These are phyloP conservation scores for Papilio polyxenes DNA, from an alignment of 1,140 invertebrate genomes.

Conservation along the genomic window DNA sequence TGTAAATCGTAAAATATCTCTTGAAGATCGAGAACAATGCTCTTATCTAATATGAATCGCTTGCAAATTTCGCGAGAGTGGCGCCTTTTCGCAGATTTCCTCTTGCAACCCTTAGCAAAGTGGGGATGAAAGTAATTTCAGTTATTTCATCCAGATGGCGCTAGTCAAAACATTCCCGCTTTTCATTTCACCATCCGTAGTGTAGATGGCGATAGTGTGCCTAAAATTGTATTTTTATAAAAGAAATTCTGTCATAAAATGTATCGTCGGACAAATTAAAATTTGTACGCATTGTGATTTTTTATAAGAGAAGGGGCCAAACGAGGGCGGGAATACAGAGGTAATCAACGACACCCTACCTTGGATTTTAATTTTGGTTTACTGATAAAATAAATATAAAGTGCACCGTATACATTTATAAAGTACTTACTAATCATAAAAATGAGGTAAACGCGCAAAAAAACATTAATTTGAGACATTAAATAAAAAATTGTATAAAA, in stretches of 20 bases:
- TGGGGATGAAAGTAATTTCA: slow-evolving; percentile 64
- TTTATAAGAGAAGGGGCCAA: too few relatives aligned
- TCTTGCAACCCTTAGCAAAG: slow-evolving; percentile 69
- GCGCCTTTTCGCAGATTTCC: slow-evolving; percentile 73
- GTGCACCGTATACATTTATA: too few relatives aligned
- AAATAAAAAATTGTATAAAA: too few relatives aligned
- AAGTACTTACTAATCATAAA: too few relatives aligned
- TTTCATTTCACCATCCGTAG: slow-evolving; percentile 35
- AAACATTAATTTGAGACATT: too few relatives aligned
- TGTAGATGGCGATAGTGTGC: slow-evolving; percentile 64
- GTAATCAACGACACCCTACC: too few relatives aligned
- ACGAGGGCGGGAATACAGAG: too few relatives aligned
- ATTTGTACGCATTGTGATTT: too few relatives aligned
- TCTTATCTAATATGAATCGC: not conserved
- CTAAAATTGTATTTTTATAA: slow-evolving; percentile 28
- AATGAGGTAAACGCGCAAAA: too few relatives aligned
- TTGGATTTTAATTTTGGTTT: too few relatives aligned
- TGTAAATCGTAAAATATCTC: not conserved
- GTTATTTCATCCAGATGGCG: slow-evolving; percentile 59
- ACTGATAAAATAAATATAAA: too few relatives aligned
- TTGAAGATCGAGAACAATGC: not conserved
- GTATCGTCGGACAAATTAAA: too few relatives aligned
- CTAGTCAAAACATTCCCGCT: slow-evolving; percentile 12
- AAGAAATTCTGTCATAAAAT: not conserved
- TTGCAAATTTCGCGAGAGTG: slow-evolving; percentile 57